These are phyloP conservation scores for Fragum fragum DNA, from an alignment of 2,888 invertebrate genomes.

Conservation along the genomic window DNA sequence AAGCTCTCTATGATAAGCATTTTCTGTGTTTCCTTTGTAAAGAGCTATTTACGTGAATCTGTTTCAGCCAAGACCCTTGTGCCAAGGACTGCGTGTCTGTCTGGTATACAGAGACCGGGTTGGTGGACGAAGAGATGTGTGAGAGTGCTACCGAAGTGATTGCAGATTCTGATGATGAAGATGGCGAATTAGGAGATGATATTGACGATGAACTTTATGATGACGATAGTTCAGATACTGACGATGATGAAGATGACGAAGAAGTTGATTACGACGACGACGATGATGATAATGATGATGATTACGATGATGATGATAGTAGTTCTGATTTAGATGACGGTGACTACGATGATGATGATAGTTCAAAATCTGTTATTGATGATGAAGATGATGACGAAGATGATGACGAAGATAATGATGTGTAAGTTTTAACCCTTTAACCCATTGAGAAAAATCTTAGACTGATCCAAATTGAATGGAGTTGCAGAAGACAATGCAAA, in stretches of 20 bases:
- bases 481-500: no score
- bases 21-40: no score
- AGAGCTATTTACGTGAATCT: no score
- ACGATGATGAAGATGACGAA: conserved; percentile 7
- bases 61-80: conserved; percentile 37
- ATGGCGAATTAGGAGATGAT: conserved; percentile 2
- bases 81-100: neutral
- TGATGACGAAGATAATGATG: conserved; percentile 25
- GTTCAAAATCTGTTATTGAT: neutral
- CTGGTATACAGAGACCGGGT: neutral
- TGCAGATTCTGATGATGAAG: neutral
- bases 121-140: neutral
- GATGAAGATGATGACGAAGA: conserved; percentile 8
- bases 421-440: no score
- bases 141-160: neutral
- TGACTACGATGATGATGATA: conserved; percentile 22
- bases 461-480: no score
- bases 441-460: no score
- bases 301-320: conserved; percentile 2
- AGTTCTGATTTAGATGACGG: neutral
- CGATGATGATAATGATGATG: neutral
- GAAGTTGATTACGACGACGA: neutral
- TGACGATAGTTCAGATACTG: neutral
- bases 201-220: conserved; percentile 1
- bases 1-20: no score